Evolutionary conservation across 2,797 vertebrate genomes (phyloP).

Genomic region (Trachops cirrhosus): DNA sequence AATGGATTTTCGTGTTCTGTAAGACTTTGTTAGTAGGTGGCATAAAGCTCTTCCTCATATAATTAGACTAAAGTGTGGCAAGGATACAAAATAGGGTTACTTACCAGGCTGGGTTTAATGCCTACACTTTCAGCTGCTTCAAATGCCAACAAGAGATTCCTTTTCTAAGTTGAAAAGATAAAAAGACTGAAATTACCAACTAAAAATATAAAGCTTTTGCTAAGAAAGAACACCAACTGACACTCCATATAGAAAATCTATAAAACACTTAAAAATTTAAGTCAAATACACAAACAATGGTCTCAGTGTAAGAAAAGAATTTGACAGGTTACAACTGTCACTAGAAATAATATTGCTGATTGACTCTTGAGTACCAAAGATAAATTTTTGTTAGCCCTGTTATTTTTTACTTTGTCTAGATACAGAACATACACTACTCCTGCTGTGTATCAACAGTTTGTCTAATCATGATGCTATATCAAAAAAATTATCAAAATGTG

Average conservation of each 20-base stretch:
- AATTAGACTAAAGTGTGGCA: neutral
- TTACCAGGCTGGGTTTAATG: constrained; percentile 97
- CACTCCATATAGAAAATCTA: neutral
- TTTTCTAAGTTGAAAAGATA: constrained; percentile 82
- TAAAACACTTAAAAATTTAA: neutral
- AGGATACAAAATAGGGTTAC: constrained; percentile 68
- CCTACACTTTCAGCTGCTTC: constrained; percentile 97
- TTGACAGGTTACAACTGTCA: neutral
- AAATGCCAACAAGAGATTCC: constrained; percentile 96
- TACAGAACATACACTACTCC: neutral
- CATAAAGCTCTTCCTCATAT: neutral
- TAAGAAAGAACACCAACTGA: neutral
- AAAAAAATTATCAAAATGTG: neutral
- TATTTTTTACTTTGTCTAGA: neutral
- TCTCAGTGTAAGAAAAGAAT: neutral
- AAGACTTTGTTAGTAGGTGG: neutral
- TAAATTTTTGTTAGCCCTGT: neutral
- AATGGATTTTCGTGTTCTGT: neutral
- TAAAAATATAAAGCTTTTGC: neutral
- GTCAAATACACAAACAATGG: neutral
- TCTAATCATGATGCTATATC: neutral
- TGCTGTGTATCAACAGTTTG: neutral
- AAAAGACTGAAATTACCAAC: constrained; percentile 32
- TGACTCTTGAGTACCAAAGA: neutral
- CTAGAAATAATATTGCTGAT: neutral